These are phyloP conservation scores for Anoplolepis gracilipes DNA, from an alignment of 1,140 invertebrate species.

Conservation along the genomic window DNA sequence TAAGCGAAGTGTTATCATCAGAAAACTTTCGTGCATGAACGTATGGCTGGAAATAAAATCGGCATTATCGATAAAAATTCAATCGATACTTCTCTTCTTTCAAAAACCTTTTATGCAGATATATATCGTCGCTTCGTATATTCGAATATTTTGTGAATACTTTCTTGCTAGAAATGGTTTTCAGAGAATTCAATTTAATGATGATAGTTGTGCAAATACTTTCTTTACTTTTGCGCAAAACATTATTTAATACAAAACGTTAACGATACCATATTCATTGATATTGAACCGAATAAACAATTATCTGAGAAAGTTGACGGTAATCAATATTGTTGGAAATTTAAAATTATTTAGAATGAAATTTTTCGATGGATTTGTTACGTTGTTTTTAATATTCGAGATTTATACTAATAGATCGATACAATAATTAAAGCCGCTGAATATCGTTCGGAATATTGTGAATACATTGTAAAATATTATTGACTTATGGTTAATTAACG, in stretches of 20 bases:
- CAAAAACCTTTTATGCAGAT: neutral
- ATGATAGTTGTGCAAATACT: slow-evolving; percentile 32
- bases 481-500: neutral
- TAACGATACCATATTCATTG: neutral
- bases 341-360: neutral
- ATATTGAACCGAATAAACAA: neutral
- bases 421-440: slow-evolving; percentile 21
- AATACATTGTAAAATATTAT: neutral
- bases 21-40: slow-evolving; percentile 7
- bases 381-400: slow-evolving; percentile 17
- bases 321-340: slow-evolving; percentile 28
- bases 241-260: neutral
- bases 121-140: neutral
- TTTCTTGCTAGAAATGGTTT: neutral
- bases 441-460: too few species aligned
- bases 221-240: neutral
- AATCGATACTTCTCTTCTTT: slow-evolving; percentile 1
- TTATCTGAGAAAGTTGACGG: neutral
- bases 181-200: slow-evolving; percentile 20
- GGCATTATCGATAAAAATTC: slow-evolving; percentile 17
- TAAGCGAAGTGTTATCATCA: slow-evolving; percentile 21
- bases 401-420: neutral
- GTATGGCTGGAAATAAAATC: slow-evolving; percentile 11
- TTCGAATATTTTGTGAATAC: slow-evolving; percentile 14
- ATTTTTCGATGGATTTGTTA: neutral